These are phyloP conservation scores for Elephantulus edwardii DNA, from an alignment of 2,113 vertebrate species.

Conservation along the genomic window DNA sequence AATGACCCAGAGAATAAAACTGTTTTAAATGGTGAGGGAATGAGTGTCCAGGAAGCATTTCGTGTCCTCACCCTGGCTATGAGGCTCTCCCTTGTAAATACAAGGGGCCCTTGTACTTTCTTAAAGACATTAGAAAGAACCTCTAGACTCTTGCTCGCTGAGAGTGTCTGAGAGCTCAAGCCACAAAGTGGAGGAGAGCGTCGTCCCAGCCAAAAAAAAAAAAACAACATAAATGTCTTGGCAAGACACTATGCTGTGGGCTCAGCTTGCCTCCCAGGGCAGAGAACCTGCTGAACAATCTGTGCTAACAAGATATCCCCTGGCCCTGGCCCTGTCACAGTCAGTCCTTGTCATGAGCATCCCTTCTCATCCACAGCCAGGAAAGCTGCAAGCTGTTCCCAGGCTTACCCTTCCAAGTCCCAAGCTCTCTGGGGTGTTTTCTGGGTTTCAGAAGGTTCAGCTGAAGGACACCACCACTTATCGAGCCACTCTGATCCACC, in stretches of 20 bases:
- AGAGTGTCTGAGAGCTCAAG: background rate
- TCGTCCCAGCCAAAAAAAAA: slow-evolving; percentile 17
- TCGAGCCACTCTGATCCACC: background rate
- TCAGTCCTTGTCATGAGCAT: background rate
- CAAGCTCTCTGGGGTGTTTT: slow-evolving; percentile 2
- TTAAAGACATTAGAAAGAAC: slow-evolving; percentile 21
- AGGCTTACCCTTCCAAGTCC: background rate
- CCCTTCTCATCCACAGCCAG: background rate
- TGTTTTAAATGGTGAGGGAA: background rate
- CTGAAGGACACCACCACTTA: background rate
- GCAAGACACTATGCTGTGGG: slow-evolving; percentile 1
- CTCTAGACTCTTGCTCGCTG: slow-evolving; percentile 11
- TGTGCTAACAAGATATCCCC: slow-evolving; percentile 14
- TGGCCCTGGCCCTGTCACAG: background rate
- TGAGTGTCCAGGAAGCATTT: background rate
- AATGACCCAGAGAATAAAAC: background rate
- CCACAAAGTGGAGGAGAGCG: background rate
- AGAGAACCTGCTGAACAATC: slow-evolving; percentile 24
- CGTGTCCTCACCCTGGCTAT: background rate
- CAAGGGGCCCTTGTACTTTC: slow-evolving; percentile 12
- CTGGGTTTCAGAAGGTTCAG: background rate
- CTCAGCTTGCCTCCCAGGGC: background rate
- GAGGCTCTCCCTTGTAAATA: slow-evolving; percentile 9
- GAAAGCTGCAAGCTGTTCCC: background rate
- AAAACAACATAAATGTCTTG: slow-evolving; percentile 11